A percentile compares a stretch with the other conserved stretches of the same genome.
These are phyloP conservation scores for Prosopocoilus inquinatus DNA, from an alignment of 2,888 invertebrate genomes.

Conservation along the genomic window DNA sequence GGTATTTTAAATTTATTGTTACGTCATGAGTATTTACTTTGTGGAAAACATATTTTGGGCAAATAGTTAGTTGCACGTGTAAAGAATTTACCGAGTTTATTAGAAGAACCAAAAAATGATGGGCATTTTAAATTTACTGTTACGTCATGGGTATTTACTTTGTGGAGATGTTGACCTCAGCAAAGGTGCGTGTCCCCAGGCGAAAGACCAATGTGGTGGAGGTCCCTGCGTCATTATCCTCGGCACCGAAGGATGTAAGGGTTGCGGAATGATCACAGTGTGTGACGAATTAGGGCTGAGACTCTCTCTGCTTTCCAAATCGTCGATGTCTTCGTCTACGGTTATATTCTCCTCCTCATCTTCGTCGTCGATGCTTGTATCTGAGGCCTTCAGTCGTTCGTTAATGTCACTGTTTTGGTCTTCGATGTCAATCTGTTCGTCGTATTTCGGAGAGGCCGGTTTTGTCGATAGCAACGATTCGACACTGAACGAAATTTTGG, in stretches of 20 bases:
- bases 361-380: conserved; percentile 43
- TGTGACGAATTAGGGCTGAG: conserved; percentile 56
- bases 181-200: conserved; percentile 54
- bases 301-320: conserved; percentile 47
- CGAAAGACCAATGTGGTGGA: conserved; percentile 62
- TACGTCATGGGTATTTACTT: conserved; percentile 50
- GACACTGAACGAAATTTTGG: conserved; percentile 73
- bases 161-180: conserved; percentile 60
- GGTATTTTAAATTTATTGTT: too few relatives aligned
- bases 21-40: too few relatives aligned
- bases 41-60: too few relatives aligned
- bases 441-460: conserved; percentile 13
- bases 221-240: conserved; percentile 56
- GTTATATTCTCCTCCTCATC: conserved; percentile 49
- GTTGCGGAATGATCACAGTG: conserved; percentile 67
- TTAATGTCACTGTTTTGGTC: conserved; percentile 11
- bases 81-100: too few relatives aligned
- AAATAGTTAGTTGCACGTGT: too few relatives aligned
- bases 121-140: too few relatives aligned
- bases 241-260: conserved; percentile 61
- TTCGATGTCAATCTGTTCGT: conserved; percentile 19
- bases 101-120: too few relatives aligned
- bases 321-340: conserved; percentile 45
- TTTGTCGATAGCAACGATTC: conserved; percentile 60
- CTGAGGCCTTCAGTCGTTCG: conserved; percentile 14